These are phyloP conservation scores for Ferrisia virgata DNA, from an alignment of 2,888 invertebrate genomes.

Conservation along the genomic window DNA sequence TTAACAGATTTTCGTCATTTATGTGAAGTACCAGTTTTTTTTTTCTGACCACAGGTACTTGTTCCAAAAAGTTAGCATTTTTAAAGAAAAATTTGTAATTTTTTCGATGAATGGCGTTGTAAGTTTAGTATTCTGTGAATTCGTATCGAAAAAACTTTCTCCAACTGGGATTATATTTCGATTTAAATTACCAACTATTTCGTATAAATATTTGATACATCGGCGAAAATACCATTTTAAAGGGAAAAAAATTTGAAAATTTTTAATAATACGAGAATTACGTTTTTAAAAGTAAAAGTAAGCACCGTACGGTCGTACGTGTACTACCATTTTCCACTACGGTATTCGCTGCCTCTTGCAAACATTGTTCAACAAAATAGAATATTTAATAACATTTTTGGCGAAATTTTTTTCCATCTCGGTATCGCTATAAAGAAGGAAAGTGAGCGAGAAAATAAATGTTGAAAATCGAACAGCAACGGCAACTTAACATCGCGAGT, in stretches of 20 bases:
- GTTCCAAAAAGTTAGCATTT: no score
- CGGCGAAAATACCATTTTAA: background rate
- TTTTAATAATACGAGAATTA: background rate
- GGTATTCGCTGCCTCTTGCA: no score
- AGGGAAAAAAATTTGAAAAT: background rate
- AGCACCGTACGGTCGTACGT: background rate
- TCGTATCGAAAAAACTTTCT: no score
- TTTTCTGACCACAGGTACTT: no score
- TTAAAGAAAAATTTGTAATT: no score
- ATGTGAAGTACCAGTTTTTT: no score
- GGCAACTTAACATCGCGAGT: background rate
- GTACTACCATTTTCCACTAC: background rate
- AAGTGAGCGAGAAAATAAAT: background rate
- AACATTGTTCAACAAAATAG: background rate
- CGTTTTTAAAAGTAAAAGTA: background rate
- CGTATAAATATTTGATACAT: background rate
- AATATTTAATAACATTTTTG: background rate
- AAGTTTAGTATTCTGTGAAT: no score
- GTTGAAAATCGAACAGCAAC: background rate
- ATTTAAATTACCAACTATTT: background rate
- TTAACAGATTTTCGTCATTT: no score
- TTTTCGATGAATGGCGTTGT: no score
- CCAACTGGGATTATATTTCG: no score
- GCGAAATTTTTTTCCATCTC: background rate
- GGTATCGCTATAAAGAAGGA: background rate